These are phyloP conservation scores for Rhodophaea formosa DNA, from an alignment of 2,888 invertebrate species.

Conservation along the genomic window DNA sequence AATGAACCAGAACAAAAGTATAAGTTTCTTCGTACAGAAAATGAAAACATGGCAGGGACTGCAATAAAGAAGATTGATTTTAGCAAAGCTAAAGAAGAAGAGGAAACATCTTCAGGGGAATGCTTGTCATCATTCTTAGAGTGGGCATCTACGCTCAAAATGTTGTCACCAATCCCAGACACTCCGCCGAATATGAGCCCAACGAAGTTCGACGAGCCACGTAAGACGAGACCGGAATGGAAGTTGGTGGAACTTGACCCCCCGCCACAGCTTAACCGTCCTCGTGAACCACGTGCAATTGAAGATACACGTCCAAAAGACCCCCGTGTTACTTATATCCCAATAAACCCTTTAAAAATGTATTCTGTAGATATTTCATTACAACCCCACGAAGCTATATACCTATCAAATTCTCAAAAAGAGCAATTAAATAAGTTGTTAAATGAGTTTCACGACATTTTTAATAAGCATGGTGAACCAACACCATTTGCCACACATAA, in stretches of 20 bases:
- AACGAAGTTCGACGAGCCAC: not conserved
- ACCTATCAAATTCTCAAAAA: not conserved
- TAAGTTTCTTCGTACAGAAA: not conserved
- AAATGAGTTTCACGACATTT: not conserved
- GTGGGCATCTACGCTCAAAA: not conserved
- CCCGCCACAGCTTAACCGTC: too few relatives aligned
- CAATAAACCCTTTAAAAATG: not conserved
- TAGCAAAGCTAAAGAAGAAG: not conserved
- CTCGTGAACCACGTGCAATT: not conserved
- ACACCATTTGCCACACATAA: not conserved
- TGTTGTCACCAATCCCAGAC: not conserved
- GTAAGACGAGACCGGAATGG: too few relatives aligned
- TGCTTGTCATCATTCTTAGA: too few relatives aligned
- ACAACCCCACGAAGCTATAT: too few relatives aligned
- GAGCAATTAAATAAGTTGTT: not conserved
- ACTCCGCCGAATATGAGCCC: not conserved
- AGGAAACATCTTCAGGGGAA: not conserved
- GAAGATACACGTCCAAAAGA: not conserved
- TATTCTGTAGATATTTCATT: slow-evolving; percentile 29
- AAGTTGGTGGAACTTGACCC: too few relatives aligned
- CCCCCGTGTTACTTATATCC: not conserved
- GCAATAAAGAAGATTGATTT: not conserved
- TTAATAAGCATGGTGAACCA: not conserved
- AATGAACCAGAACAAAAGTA: too few relatives aligned
- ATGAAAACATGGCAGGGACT: not conserved